phyloP scores from a whole-genome alignment of 2,888 invertebrate species.

The Melipona beecheii region DNA sequence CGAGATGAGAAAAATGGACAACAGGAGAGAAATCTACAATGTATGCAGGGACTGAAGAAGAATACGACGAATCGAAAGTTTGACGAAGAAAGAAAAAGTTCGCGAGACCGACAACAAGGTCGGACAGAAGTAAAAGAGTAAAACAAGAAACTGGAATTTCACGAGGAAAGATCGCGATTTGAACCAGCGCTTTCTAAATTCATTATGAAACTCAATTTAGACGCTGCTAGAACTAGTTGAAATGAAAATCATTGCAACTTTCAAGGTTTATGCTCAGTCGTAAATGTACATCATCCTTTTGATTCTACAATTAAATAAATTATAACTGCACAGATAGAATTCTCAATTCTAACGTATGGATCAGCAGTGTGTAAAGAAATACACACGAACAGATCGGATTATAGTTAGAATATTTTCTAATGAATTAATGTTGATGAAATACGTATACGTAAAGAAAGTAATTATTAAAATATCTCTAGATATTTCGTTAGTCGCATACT shows the following conservation, averaged over 20 bases:
- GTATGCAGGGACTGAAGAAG: not conserved
- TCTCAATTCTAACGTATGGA: no score
- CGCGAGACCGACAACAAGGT: not conserved
- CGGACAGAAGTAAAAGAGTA: not conserved
- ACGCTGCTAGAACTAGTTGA: not conserved
- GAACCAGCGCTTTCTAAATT: constrained; percentile 15
- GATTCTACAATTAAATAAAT: no score
- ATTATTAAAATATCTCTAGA: no score
- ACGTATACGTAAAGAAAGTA: no score
- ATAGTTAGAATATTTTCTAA: no score
- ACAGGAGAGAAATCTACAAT: not conserved
- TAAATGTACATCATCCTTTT: no score
- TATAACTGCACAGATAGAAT: no score
- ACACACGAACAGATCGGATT: no score
- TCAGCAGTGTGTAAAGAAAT: no score
- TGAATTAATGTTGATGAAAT: no score
- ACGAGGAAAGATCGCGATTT: not conserved
- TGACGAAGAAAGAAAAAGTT: not conserved
- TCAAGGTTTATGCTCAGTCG: no score
- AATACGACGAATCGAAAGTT: not conserved
- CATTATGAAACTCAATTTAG: not conserved
- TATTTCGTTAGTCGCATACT: no score
- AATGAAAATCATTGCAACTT: not conserved
- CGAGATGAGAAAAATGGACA: not conserved
- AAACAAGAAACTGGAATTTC: not conserved